Evolutionary conservation across 2,797 vertebrate species (phyloP).

Genomic region (Sebastes flavidus): DNA sequence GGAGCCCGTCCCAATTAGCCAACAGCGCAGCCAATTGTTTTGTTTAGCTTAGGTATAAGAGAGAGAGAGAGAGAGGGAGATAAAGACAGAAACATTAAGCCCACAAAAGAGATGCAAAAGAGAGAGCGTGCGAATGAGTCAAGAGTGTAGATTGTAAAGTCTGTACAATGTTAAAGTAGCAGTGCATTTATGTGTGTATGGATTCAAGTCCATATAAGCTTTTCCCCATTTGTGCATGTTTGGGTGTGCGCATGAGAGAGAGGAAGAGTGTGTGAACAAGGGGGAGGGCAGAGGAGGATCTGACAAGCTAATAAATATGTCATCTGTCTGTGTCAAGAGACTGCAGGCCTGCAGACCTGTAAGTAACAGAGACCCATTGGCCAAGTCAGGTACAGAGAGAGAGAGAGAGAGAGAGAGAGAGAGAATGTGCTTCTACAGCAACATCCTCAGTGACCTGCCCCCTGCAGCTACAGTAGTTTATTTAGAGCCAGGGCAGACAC

Average conservation of each 20-base stretch:
- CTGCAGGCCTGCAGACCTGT: conserved; percentile 87
- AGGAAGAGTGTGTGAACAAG: neutral
- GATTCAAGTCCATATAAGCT: neutral
- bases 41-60: conserved; percentile 89
- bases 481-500: conserved; percentile 35
- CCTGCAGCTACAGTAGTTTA: conserved; percentile 59
- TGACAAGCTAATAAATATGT: conserved; percentile 99
- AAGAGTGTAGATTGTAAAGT: neutral
- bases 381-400: conserved; percentile 54
- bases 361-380: conserved; percentile 74
- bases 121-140: neutral
- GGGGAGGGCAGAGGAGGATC: conserved; percentile 67
- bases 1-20: conserved; percentile 92
- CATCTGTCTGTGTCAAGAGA: conserved; percentile 92
- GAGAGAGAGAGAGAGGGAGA: conserved; percentile 34
- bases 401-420: conserved; percentile 34
- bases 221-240: neutral
- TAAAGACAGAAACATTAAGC: conserved; percentile 69
- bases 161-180: neutral
- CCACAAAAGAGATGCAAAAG: conserved; percentile 66
- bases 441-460: conserved; percentile 74
- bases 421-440: conserved; percentile 70
- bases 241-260: neutral
- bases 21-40: conserved; percentile 93
- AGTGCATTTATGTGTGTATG: neutral